phyloP scores from a whole-genome alignment of 2,797 vertebrate genomes.

The Todus mexicanus region DNA sequence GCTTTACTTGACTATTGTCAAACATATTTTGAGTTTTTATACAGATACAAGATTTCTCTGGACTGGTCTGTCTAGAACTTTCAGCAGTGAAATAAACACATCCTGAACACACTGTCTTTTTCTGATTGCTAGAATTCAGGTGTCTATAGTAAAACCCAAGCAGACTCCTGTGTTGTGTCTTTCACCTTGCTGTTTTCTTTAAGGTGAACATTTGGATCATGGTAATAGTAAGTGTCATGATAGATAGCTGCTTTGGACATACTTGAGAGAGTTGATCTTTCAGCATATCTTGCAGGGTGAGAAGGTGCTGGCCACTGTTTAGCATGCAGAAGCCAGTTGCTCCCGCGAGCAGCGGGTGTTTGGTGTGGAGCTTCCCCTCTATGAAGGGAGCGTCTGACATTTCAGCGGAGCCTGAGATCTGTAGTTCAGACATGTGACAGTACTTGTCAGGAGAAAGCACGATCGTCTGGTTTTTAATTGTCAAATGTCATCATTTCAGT shows the following conservation, averaged over 20 bases:
- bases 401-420: neutral
- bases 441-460: neutral
- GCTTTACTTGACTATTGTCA: neutral
- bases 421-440: neutral
- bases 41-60: neutral
- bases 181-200: neutral
- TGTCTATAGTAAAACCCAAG: neutral
- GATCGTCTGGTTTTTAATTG: neutral
- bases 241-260: neutral
- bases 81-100: accelerated
- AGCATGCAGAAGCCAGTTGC: neutral
- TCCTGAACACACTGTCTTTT: neutral
- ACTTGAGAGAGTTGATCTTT: neutral
- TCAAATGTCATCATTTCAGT: neutral
- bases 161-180: neutral
- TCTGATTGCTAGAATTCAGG: neutral
- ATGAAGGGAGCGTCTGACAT: neutral
- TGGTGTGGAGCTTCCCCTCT: neutral
- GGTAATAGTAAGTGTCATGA: neutral
- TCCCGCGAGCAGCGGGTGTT: neutral
- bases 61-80: neutral
- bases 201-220: neutral
- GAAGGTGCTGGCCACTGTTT: neutral
- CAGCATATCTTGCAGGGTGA: neutral
- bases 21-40: neutral